phyloP scores from a whole-genome alignment of 1,140 invertebrate species.

The Lepidurus packardi region DNA sequence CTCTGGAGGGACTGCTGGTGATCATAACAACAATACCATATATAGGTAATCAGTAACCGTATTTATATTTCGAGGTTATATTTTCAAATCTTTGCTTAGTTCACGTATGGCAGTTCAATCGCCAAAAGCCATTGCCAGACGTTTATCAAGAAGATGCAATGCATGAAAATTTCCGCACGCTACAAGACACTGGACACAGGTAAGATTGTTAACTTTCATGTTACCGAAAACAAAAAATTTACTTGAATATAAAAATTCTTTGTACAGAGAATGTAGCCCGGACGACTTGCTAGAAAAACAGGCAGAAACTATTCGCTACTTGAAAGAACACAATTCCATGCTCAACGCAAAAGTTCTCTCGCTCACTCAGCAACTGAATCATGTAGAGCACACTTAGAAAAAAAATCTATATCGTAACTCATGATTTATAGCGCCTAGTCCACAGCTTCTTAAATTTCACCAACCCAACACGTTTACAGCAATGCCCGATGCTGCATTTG shows the following conservation, averaged over 20 bases:
- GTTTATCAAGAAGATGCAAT: conserved; percentile 23
- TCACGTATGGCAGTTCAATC: conserved; percentile 30
- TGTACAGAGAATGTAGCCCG: background rate
- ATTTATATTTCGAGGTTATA: background rate
- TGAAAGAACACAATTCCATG: conserved; percentile 32
- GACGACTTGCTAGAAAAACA: conserved; percentile 32
- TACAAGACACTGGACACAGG: conserved; percentile 6
- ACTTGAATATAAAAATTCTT: background rate
- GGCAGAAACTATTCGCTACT: conserved; percentile 31
- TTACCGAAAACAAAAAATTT: background rate
- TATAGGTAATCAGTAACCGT: background rate
- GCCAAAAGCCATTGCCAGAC: conserved; percentile 27
- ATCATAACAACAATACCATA: background rate
- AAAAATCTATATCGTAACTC: background rate
- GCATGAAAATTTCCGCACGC: background rate
- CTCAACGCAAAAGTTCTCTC: conserved; percentile 32
- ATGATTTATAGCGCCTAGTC: too few species aligned
- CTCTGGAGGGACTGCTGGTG: conserved; percentile 21
- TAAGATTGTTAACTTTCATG: background rate
- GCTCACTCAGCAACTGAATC: conserved; percentile 29
- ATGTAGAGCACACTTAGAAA: background rate
- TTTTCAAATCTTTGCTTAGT: conserved; percentile 4
- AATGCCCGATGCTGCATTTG: conserved; percentile 28
- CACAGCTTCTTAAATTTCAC: conserved; percentile 11
- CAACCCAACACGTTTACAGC: conserved; percentile 16